phyloP scores from a whole-genome alignment of 2,113 vertebrate genomes.

The Sisor rabdophorus region DNA sequence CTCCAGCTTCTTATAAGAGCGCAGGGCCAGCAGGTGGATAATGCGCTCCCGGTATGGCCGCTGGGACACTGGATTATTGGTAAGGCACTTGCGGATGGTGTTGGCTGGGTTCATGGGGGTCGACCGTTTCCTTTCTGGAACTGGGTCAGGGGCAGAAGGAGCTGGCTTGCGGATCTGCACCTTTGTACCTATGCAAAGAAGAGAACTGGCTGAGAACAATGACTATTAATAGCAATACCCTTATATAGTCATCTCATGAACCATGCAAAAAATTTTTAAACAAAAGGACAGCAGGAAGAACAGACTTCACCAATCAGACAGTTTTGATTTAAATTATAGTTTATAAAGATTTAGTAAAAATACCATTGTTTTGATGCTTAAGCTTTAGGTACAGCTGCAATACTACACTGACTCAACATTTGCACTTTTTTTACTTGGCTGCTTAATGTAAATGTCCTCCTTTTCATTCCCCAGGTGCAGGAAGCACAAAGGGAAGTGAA shows the following conservation, averaged over 20 bases:
- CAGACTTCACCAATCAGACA: background rate
- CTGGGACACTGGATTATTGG: conserved; percentile 73
- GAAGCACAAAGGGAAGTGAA: conserved; percentile 33
- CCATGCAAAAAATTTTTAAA: too few relatives aligned
- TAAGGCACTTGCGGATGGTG: conserved; percentile 74
- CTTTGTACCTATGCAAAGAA: conserved; percentile 71
- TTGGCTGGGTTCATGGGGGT: conserved; percentile 83
- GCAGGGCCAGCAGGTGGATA: conserved; percentile 84
- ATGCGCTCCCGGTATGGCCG: conserved; percentile 81
- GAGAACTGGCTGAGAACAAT: conserved; percentile 9
- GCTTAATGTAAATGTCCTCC: conserved; percentile 57
- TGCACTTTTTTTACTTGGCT: conserved; percentile 44
- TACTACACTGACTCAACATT: conserved; percentile 39
- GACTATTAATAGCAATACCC: background rate
- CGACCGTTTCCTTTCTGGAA: conserved; percentile 81
- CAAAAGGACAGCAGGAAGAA: too few relatives aligned
- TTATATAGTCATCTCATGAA: too few relatives aligned
- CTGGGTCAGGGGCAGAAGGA: conserved; percentile 70
- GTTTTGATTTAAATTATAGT: background rate
- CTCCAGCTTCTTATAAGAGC: conserved; percentile 88
- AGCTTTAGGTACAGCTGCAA: conserved; percentile 52
- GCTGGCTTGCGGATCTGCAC: conserved; percentile 78
- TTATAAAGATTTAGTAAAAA: background rate
- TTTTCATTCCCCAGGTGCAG: conserved; percentile 33
- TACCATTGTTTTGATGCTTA: background rate